Base-by-base conservation (phyloP, 2,797 vertebrate genomes). In the Capromys pilorides region DNA sequence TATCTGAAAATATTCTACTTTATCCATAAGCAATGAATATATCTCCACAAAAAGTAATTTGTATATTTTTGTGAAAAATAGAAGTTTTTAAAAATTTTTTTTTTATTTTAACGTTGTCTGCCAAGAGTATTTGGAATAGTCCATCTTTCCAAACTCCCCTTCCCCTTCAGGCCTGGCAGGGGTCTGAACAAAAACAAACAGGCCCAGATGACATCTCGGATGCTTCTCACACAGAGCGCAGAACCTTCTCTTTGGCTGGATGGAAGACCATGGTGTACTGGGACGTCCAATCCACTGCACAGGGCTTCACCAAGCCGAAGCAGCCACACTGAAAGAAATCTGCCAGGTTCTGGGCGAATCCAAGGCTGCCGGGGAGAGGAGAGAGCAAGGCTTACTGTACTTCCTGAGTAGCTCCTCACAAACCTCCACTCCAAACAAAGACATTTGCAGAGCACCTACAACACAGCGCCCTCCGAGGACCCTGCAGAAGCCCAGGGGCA, bases 291-390 rank as follows among this genome's bases (percentile, higher is more conserved):
- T 99, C 99, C 80, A 99, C 97, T 2, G 98, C 0, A 4, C 97
- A 98, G 2, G 99, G 98, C 95, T 99, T 99, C 93, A 98, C 98
- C 97, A 99, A 95, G 93, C 99, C 99, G 73, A 99, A 99, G 85
- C 99, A 99, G 19, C 99, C 97, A 94, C 99, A 99, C 75, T 99
- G 99, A 97, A 99, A 99, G 98, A 99, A 99, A 89, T 99, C 99
- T 62, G 98, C 98, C 84, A 99, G 97, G 98, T 99, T 99, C 98
- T 99, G 98, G 69, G 98, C 95, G 84, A 99, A 98, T 67, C 99
- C 99, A 90, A 98, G 97, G 97, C 99, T 99, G 98, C 62, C 97
- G 97, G 96, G 41, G 89, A 91, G 96, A 95, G 73, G 94, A 95
- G 51, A 94, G 51, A 95, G 77, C 13, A 91, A 0, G 3, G 66